phyloP scores from a whole-genome alignment of 2,888 invertebrate species.

The Neocrepidodera transversa region DNA sequence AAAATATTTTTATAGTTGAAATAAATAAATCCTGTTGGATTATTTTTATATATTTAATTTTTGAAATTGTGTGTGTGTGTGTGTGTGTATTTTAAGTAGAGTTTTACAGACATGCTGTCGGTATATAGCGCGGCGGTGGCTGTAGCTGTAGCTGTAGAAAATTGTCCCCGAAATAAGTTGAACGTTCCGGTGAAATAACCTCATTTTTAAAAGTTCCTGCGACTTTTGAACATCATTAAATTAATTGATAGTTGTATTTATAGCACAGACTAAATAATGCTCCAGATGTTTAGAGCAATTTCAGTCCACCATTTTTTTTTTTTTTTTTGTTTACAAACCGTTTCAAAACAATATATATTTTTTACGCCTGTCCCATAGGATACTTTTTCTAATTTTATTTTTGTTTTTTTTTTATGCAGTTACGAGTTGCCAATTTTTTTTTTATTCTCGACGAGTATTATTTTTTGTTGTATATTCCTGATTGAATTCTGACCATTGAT shows the following conservation, averaged over 20 bases:
- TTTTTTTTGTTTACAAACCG: constrained; percentile 47
- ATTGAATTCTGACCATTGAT: too few species aligned
- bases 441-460: too few species aligned
- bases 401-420: not conserved
- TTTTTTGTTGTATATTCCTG: too few species aligned
- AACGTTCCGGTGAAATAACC: constrained; percentile 53
- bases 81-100: not conserved
- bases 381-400: constrained; percentile 11
- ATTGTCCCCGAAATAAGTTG: constrained; percentile 43
- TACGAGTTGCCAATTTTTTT: too few species aligned
- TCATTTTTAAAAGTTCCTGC: constrained; percentile 54
- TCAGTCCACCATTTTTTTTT: constrained; percentile 45
- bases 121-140: too few species aligned
- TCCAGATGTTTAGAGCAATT: constrained; percentile 53
- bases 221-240: constrained; percentile 57
- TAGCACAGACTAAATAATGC: constrained; percentile 57
- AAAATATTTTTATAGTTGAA: too few species aligned
- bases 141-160: not conserved
- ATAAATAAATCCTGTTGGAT: too few species aligned
- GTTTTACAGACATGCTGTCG: not conserved
- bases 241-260: constrained; percentile 58
- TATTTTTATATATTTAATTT: too few species aligned
- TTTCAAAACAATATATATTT: constrained; percentile 38
- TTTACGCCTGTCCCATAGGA: constrained; percentile 16
- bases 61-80: too few species aligned